Conservation (phyloP, 2,888 invertebrate species). For the Coleophora flavipennella region DNA sequence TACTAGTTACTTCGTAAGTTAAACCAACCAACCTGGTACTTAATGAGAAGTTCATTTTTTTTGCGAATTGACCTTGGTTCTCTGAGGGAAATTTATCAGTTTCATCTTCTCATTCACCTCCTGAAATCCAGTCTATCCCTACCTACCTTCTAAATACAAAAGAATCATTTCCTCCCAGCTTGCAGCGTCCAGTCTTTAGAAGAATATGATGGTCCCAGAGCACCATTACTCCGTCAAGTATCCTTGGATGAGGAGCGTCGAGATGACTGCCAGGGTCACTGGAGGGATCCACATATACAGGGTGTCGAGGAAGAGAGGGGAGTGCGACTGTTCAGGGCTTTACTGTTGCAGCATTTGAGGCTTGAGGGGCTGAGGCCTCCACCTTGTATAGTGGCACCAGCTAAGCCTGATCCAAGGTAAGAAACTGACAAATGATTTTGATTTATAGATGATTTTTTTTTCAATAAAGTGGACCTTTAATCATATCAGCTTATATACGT, state of each 20-base stretch:
- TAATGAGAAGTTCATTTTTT: too few species aligned
- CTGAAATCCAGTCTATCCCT: too few species aligned
- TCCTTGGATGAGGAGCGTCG: conserved; percentile 63
- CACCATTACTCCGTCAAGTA: conserved; percentile 58
- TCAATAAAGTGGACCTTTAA: too few species aligned
- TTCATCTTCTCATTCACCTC: too few species aligned
- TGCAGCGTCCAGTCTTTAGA: conserved; percentile 60
- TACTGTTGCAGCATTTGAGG: conserved; percentile 57
- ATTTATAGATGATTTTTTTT: too few species aligned
- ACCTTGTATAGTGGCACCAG: conserved; percentile 47
- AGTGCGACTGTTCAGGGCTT: conserved; percentile 61
- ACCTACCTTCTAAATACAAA: too few species aligned
- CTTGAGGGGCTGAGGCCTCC: conserved; percentile 57
- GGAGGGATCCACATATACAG: conserved; percentile 48
- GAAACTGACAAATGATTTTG: too few species aligned
- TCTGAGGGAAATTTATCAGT: too few species aligned
- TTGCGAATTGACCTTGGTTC: too few species aligned
- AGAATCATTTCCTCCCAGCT: conserved; percentile 32
- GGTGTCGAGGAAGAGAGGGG: conserved; percentile 64
- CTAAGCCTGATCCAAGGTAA: conserved; percentile 58
- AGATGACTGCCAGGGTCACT: conserved; percentile 66
- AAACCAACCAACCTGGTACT: too few species aligned
- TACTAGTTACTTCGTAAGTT: too few species aligned
- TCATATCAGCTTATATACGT: too few species aligned
- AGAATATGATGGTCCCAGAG: conserved; percentile 55